Evolutionary conservation across 2,113 vertebrate genomes (phyloP).

Genomic region (Stictonetta naevosa): DNA sequence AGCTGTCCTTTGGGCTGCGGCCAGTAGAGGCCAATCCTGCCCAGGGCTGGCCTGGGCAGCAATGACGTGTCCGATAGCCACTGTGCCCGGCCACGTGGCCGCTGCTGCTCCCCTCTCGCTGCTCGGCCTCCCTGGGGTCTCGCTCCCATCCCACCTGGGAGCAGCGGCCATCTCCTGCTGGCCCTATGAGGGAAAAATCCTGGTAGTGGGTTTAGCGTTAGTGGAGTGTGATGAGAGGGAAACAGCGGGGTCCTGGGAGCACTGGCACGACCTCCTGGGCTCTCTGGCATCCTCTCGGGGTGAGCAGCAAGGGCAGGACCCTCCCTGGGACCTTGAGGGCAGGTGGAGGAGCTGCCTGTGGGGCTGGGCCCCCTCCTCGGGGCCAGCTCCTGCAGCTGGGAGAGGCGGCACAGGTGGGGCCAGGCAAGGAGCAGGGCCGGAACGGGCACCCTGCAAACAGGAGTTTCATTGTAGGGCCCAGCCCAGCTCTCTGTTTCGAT

Average conservation of each 20-base stretch:
- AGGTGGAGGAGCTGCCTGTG: not conserved
- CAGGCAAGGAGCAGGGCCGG: not conserved
- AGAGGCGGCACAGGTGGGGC: not conserved
- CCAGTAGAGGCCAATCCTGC: not conserved
- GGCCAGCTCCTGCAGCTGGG: fast-evolving
- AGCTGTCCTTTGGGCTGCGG: not conserved
- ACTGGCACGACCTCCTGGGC: not conserved
- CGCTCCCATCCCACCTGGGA: too few species aligned
- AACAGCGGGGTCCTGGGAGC: fast-evolving
- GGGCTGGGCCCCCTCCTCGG: not conserved
- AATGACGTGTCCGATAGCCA: not conserved
- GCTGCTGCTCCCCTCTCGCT: fast-evolving
- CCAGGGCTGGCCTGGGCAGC: not conserved
- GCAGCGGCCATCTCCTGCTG: not conserved
- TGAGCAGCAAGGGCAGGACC: not conserved
- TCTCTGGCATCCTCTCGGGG: not conserved
- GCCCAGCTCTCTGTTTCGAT: not conserved
- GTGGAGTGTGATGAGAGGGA: too few species aligned
- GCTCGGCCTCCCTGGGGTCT: too few species aligned
- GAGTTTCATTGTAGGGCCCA: not conserved
- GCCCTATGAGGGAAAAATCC: not conserved
- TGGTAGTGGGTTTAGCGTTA: too few species aligned
- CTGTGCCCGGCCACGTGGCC: not conserved
- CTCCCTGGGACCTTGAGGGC: fast-evolving
- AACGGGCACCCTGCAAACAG: not conserved